A percentile compares a stretch with the other conserved stretches of the same genome.
These are phyloP conservation scores for Hypselothyrea guttata DNA, from an alignment of 2,888 invertebrate species.

Conservation along the genomic window DNA sequence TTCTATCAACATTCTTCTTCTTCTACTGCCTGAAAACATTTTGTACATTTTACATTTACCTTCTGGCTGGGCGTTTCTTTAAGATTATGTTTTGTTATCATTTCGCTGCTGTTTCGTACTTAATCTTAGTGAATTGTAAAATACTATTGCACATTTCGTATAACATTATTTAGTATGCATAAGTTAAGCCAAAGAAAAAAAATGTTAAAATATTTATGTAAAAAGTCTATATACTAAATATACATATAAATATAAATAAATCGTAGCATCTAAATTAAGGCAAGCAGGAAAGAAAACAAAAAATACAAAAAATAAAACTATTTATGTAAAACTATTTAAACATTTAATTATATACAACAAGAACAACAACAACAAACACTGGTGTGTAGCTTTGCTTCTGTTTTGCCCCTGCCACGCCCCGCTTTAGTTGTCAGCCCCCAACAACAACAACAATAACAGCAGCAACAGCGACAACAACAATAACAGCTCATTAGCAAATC, in stretches of 20 bases:
- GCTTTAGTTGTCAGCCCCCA: constrained; percentile 38
- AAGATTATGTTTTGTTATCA: constrained; percentile 48
- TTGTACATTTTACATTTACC: constrained; percentile 65
- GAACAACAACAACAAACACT: constrained; percentile 34
- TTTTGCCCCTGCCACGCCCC: constrained; percentile 52
- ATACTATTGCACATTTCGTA: constrained; percentile 65
- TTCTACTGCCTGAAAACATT: constrained; percentile 35
- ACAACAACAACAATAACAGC: too few species aligned
- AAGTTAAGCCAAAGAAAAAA: constrained; percentile 82
- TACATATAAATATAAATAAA: constrained; percentile 2
- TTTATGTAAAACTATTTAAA: constrained; percentile 55
- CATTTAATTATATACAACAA: constrained; percentile 23
- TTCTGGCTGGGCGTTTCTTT: constrained; percentile 49
- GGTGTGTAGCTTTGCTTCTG: constrained; percentile 73
- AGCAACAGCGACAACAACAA: constrained; percentile 31
- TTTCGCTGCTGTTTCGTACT: constrained; percentile 52
- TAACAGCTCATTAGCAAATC: constrained; percentile 68
- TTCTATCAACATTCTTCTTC: constrained; percentile 10
- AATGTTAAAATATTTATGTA: constrained; percentile 65
- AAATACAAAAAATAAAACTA: constrained; percentile 62
- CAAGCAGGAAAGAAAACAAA: constrained; percentile 68
- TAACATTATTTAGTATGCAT: constrained; percentile 64
- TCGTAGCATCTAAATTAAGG: constrained; percentile 25
- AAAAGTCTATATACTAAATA: constrained; percentile 24
- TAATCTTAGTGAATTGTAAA: constrained; percentile 69